phyloP scores from a whole-genome alignment of 2,888 invertebrate genomes.

The Nemoura dubitans region DNA sequence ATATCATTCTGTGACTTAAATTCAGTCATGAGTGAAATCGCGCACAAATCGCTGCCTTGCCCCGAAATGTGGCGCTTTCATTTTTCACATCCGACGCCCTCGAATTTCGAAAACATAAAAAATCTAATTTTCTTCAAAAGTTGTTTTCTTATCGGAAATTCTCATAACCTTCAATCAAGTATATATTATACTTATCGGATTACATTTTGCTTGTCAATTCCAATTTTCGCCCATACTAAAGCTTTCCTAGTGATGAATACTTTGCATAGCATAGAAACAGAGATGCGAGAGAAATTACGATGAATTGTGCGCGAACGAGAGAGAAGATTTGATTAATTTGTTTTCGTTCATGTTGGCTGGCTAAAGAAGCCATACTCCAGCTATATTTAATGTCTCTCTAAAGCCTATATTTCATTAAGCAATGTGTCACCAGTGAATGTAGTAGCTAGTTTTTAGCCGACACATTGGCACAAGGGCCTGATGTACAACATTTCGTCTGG shows the following conservation, averaged over 20 bases:
- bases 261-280: background rate
- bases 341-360: conserved; percentile 50
- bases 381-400: conserved; percentile 45
- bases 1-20: conserved; percentile 31
- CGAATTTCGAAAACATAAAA: conserved; percentile 4
- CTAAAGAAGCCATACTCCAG: conserved; percentile 43
- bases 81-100: background rate
- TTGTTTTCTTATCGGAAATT: conserved; percentile 29
- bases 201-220: conserved; percentile 44
- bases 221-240: conserved; percentile 42
- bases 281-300: conserved; percentile 36
- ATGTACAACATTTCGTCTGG: conserved; percentile 33
- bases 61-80: conserved; percentile 7
- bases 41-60: conserved; percentile 13
- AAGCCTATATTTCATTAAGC: conserved; percentile 47
- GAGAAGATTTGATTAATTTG: conserved; percentile 49
- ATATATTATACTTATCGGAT: conserved; percentile 39
- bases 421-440: conserved; percentile 44
- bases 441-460: conserved; percentile 40
- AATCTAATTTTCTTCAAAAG: conserved; percentile 14
- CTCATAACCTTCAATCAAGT: conserved; percentile 26
- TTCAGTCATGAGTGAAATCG: conserved; percentile 21
- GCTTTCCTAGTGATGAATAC: conserved; percentile 29
- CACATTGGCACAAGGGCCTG: conserved; percentile 38
- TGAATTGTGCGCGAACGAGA: conserved; percentile 43